Conservation (phyloP, 2,113 vertebrate species). For the Ailurus styani region DNA sequence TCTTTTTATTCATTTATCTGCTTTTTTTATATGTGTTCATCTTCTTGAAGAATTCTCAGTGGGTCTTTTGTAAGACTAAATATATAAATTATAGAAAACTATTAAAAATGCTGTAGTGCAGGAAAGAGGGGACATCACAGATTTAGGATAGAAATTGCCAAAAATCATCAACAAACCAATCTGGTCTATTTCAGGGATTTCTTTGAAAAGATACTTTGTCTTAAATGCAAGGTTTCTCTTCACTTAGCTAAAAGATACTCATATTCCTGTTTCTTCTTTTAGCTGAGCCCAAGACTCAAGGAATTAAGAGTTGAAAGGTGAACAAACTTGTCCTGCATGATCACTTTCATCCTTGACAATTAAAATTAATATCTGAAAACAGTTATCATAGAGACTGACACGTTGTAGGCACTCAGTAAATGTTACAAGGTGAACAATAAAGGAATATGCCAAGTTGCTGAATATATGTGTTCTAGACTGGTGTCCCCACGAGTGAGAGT, state of each 20-base stretch:
- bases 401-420: background rate
- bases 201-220: background rate
- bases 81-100: background rate
- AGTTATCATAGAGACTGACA: background rate
- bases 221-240: background rate
- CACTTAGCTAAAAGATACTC: background rate
- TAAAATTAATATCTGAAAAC: background rate
- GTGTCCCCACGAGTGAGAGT: background rate
- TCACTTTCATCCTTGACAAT: background rate
- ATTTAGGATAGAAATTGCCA: background rate
- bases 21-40: background rate
- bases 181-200: background rate
- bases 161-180: background rate
- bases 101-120: background rate
- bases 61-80: background rate
- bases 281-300: background rate
- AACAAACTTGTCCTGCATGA: background rate
- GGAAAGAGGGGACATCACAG: background rate
- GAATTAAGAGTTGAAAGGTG: background rate
- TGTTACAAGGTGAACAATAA: background rate
- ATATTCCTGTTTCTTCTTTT: background rate
- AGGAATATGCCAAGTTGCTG: background rate
- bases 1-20: conserved; percentile 8
- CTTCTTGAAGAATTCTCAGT: conserved; percentile 23
- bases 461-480: background rate